Base-by-base conservation (phyloP, 1,140 invertebrate genomes). In the Eubasilissa regina region DNA sequence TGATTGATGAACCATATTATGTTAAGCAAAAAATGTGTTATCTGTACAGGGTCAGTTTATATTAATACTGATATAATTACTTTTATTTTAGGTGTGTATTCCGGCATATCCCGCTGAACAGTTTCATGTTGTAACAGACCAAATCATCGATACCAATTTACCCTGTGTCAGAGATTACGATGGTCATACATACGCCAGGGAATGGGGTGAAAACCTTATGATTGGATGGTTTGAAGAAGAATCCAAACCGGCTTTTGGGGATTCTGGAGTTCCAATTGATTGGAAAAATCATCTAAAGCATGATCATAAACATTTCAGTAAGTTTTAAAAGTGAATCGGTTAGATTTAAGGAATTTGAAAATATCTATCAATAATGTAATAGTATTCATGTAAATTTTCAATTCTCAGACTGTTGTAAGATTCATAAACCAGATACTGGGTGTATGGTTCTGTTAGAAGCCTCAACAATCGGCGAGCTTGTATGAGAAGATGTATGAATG, bases 21-120 rank as follows among this genome's bases (percentile, higher is more conserved):
- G 6, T 35, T 35, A 35, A 35, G 25, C n/a, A n/a, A n/a, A n/a
- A n/a, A n/a, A n/a, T 35, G 1, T 35, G 25, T 35, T 35, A 35
- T 35, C 25, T 35, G 25, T 35, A n/a, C n/a, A n/a, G n/a, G n/a
- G n/a, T n/a, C n/a, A n/a, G n/a, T n/a, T n/a, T n/a, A n/a, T n/a
- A n/a, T n/a, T n/a, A n/a, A n/a, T n/a, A n/a, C n/a, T n/a, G n/a
- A n/a, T n/a, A 35, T 35, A 35, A 1, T 6, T 35, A 44, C 35
- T 45, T 73, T 73, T 55, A 53, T 73, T 70, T 51, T 72, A 82
- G 81, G 80, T 81, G 0, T 88, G 91, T 82, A 92, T 94, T 70
- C 94, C 94, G 11, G 90, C 92, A 7, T 93, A 94, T 86, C 91
- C 94, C 43, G 93, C 92, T 55, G 92, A 94, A 84, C 93, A 94